Evolutionary conservation across 2,888 invertebrate genomes (phyloP).

Genomic region (Arge pagana): DNA sequence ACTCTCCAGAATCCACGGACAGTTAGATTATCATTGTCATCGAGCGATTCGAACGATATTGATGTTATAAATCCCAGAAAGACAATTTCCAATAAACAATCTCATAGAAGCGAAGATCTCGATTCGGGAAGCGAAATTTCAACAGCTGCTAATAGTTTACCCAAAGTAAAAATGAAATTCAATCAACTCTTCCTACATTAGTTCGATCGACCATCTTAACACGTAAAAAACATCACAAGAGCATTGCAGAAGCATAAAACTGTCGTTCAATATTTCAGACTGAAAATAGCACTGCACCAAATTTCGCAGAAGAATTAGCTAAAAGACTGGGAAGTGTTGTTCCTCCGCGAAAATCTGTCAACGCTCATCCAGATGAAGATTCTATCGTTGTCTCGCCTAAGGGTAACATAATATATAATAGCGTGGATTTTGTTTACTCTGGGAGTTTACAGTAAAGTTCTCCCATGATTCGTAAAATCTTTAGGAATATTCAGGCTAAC

Average conservation of each 20-base stretch:
- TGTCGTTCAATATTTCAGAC: too few species aligned
- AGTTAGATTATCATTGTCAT: slow-evolving; percentile 41
- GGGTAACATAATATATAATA: slow-evolving; percentile 34
- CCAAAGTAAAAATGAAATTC: slow-evolving; percentile 44
- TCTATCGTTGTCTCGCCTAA: slow-evolving; percentile 46
- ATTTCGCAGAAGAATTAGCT: slow-evolving; percentile 68
- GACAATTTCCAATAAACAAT: slow-evolving; percentile 39
- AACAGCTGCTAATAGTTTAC: slow-evolving; percentile 43
- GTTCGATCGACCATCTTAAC: too few species aligned
- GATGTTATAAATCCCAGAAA: slow-evolving; percentile 36
- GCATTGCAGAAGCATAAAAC: too few species aligned
- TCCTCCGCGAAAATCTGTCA: slow-evolving; percentile 58
- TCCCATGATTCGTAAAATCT: too few species aligned
- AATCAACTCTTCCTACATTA: too few species aligned
- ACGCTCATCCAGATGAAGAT: slow-evolving; percentile 42
- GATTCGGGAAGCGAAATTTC: slow-evolving; percentile 46
- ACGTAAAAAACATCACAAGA: too few species aligned
- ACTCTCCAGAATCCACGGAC: slow-evolving; percentile 34
- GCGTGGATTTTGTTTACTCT: too few species aligned
- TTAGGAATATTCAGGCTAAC: too few species aligned
- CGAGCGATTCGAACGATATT: slow-evolving; percentile 46
- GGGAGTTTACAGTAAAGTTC: too few species aligned
- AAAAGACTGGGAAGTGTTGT: slow-evolving; percentile 63
- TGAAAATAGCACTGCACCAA: slow-evolving; percentile 42
- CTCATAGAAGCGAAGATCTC: slow-evolving; percentile 44